A percentile compares a stretch with the other conserved stretches of the same genome.
Evolutionary conservation across 2,888 invertebrate genomes (phyloP).

Genomic region (Dasysyrphus albostriatus): DNA sequence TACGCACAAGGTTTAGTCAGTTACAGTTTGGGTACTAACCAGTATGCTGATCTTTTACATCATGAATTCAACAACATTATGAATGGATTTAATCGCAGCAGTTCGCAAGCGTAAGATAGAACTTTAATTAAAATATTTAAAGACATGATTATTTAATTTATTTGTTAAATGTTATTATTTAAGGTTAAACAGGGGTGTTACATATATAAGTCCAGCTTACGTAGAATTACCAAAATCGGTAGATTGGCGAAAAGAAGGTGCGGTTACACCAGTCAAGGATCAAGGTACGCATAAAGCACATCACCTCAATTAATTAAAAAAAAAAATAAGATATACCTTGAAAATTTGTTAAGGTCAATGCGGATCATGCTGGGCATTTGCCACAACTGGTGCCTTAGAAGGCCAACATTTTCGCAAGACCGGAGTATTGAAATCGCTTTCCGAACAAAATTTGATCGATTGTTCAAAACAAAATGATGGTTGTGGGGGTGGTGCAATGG

Average conservation of each 20-base stretch:
- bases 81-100: slow-evolving; percentile 87
- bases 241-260: slow-evolving; percentile 94
- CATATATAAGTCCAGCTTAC: slow-evolving; percentile 85
- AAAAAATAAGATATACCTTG: neutral
- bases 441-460: slow-evolving; percentile 96
- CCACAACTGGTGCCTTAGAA: slow-evolving; percentile 95
- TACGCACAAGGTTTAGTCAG: slow-evolving; percentile 87
- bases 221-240: slow-evolving; percentile 88
- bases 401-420: slow-evolving; percentile 93
- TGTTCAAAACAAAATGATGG: slow-evolving; percentile 94
- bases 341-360: slow-evolving; percentile 85
- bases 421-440: slow-evolving; percentile 91
- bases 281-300: slow-evolving; percentile 87
- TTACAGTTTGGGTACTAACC: slow-evolving; percentile 90
- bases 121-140: neutral
- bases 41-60: slow-evolving; percentile 94
- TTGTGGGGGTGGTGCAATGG: slow-evolving; percentile 91
- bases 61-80: slow-evolving; percentile 90
- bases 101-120: slow-evolving; percentile 78
- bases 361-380: slow-evolving; percentile 97
- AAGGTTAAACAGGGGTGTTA: slow-evolving; percentile 77
- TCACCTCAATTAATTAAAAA: neutral
- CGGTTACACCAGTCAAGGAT: slow-evolving; percentile 94
- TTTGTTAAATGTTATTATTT: neutral
- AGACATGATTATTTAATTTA: neutral